Conservation (phyloP, 2,113 vertebrate genomes). For the Phrynosoma platyrhinos region DNA sequence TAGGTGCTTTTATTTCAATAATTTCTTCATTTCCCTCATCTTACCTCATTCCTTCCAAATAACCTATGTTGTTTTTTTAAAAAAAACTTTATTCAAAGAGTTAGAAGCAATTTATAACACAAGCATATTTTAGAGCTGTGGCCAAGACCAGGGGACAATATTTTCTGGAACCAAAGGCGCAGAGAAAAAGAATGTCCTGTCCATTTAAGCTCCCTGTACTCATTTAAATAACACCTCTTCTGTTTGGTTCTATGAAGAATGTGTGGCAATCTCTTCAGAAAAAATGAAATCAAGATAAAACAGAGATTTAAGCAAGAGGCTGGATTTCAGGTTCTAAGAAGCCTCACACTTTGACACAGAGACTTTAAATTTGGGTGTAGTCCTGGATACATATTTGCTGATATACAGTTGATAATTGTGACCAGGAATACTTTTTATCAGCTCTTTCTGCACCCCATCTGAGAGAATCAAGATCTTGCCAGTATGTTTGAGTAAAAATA, state of each 20-base stretch:
- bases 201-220: background rate
- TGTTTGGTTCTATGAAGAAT: background rate
- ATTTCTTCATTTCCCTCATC: slow-evolving; percentile 16
- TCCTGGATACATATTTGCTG: background rate
- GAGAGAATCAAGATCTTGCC: background rate
- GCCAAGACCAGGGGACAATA: background rate
- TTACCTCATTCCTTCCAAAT: slow-evolving; percentile 1
- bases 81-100: background rate
- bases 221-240: background rate
- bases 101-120: background rate
- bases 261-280: background rate
- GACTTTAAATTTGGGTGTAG: background rate
- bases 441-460: background rate
- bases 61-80: slow-evolving; percentile 36
- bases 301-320: background rate
- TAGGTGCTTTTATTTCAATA: slow-evolving; percentile 45
- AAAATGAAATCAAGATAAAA: background rate
- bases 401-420: background rate
- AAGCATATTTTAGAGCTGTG: background rate
- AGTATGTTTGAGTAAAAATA: background rate
- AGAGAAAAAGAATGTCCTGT: background rate
- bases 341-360: background rate
- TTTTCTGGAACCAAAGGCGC: background rate
- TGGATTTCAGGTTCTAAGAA: background rate
- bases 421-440: background rate